Base-by-base conservation (phyloP, 2,888 invertebrate species). In the Ectemnius cavifrons region DNA sequence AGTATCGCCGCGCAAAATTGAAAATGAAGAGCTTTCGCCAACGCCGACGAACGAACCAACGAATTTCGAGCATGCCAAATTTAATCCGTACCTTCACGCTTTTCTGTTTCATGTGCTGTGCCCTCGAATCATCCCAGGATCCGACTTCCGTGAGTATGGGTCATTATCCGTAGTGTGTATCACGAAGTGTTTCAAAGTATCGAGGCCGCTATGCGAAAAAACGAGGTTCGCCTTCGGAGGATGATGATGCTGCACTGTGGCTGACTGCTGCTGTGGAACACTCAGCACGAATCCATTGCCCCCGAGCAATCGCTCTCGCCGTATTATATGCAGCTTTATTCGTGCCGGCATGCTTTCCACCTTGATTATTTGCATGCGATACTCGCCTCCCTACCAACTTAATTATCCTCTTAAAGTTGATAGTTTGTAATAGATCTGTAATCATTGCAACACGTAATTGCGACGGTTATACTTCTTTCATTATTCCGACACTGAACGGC, bases 61-160 rank as follows among this genome's bases (percentile, higher is more conserved):
- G 63, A 71, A 78, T 74, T 72, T 61, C 69, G 62, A 76, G 62
- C 62, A 66, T 37, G 59, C 73, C 60, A 63, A 37, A 60, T 75
- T 76, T 77, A 77, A 80, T 76, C 72, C n/a, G 63, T 71, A 72
- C 73, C 64, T 77, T 74, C 71, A 67, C 59, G 45, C 69, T 82
- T 84, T 84, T 90, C 79, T 90, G 88, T 91, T 91, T 78, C 90
- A 87, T 86, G 85, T 63, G 73, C 78, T 72, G 78, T n/a, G 57
- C 67, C 71, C 27, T 57, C 73, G 78, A 63, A 71, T 62, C 70
- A 64, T 63, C 73, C 61, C 81, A 91, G 91, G 90, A 90, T 86
- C 91, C 91, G 70, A 90, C 90, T 78, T 91, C 90, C 85, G 91
- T 91, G 85, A 91, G 91, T 91, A 85, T 78, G 70, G 75, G 77